These are phyloP conservation scores for Meriones psammophilus DNA, from an alignment of 2,797 vertebrate genomes.

Conservation along the genomic window DNA sequence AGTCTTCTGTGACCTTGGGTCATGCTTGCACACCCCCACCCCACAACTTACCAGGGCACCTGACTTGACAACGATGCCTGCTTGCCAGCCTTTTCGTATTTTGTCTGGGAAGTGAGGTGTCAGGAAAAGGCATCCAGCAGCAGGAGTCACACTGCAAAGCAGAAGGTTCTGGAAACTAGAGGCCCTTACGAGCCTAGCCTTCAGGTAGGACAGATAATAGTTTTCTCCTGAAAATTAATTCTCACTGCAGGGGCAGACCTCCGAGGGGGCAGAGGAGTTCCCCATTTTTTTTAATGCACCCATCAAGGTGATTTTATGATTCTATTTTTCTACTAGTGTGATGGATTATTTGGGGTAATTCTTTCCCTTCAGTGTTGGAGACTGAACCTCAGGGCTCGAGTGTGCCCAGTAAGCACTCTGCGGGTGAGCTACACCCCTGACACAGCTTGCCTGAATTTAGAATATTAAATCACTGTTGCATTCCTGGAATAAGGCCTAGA, in stretches of 20 bases:
- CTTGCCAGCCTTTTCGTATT: background rate
- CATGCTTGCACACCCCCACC: background rate
- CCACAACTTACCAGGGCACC: background rate
- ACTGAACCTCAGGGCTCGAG: background rate
- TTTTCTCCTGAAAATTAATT: background rate
- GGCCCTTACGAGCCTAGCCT: slow-evolving; percentile 90
- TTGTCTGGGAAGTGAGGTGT: slow-evolving; percentile 88
- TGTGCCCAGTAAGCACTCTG: background rate
- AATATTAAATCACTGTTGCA: background rate
- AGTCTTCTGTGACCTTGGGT: background rate
- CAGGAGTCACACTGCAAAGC: slow-evolving; percentile 91
- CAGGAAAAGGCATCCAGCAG: slow-evolving; percentile 92
- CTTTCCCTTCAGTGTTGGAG: background rate
- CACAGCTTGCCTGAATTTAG: background rate
- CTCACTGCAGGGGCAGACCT: background rate
- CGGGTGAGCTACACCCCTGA: background rate
- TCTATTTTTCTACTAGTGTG: slow-evolving; percentile 14
- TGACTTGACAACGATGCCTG: background rate
- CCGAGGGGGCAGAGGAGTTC: background rate
- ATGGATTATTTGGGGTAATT: slow-evolving; percentile 23
- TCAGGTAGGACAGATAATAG: background rate
- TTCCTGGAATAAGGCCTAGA: background rate
- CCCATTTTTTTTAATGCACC: background rate
- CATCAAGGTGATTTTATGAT: background rate
- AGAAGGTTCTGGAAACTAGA: slow-evolving; percentile 91